Evolutionary conservation across 2,113 vertebrate genomes (phyloP), one percentile per base, ranked within the genome.

Genomic region (Cariama cristata): DNA sequence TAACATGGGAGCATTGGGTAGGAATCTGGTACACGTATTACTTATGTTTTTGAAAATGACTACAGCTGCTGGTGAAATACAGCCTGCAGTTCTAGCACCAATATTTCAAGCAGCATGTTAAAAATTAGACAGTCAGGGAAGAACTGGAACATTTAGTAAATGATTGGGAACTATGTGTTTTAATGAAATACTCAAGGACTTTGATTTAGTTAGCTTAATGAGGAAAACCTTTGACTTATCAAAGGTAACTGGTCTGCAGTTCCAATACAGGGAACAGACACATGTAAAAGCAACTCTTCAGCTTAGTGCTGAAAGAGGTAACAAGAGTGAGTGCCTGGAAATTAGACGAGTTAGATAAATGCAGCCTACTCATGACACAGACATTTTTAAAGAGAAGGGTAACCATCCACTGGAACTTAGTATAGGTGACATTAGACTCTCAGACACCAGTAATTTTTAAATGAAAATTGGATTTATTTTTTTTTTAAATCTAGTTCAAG

Each of bases 211-310:
- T 73, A 82, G 32, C 42, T 81, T 94, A 93, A 88, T 83, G 72
- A 95, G 59, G 72, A 94, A 66, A 96, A 90, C 35, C 23, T 93
- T 72, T 86, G 74, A 49, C 40, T 95, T 91, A 68, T 20, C 84
- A 87, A 79, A 93, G 71, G 32, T 79, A 91, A 71, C 73, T 22
- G 26, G 24, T 77, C 20, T 75, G 66, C 30, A 79, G 53, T 32
- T 90, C 50, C 52, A 81, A 30, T 13, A 79, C 22, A 76, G 50
- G 22, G 47, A 93, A 86, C 33, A 92, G 35, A 56, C 8, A 74
- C 6, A 49, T n/a, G 38, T 86, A 92, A 90, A 94, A 77, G 15
- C 26, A 92, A 79, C 71, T 76, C 33, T 64, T 32, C 28, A 66
- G 58, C 52, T 76, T 73, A 40, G 26, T n/a, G 58, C 53, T 88